These are phyloP conservation scores for Charaxes varanes DNA, from an alignment of 1,140 invertebrate species.

Conservation along the genomic window DNA sequence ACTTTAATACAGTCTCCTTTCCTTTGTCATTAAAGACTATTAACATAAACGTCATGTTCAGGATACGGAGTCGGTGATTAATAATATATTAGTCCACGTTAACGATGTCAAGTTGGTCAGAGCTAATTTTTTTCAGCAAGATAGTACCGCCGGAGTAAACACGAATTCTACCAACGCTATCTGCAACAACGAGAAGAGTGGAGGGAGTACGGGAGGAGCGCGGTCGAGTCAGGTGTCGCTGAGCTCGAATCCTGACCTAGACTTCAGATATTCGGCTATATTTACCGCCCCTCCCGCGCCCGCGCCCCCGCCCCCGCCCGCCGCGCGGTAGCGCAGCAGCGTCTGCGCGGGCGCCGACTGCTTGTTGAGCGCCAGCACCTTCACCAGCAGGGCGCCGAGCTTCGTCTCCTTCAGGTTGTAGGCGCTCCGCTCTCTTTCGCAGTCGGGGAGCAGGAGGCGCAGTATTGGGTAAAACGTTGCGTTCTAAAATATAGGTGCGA, in stretches of 20 bases:
- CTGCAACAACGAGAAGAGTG: conserved; percentile 37
- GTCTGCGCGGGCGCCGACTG: conserved; percentile 37
- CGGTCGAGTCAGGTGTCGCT: conserved; percentile 90
- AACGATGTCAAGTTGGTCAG: conserved; percentile 64
- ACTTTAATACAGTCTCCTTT: too few relatives aligned
- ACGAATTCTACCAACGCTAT: conserved; percentile 36
- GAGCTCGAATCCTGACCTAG: conserved; percentile 88
- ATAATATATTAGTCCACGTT: too few relatives aligned
- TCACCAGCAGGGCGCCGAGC: conserved; percentile 44
- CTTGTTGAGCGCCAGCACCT: conserved; percentile 42
- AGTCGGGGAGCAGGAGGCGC: conserved; percentile 44
- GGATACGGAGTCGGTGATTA: too few relatives aligned
- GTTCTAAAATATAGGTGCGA: conserved; percentile 32
- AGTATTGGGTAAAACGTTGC: conserved; percentile 44
- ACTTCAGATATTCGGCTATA: too few relatives aligned
- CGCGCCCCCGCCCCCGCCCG: too few relatives aligned
- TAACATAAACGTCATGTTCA: too few relatives aligned
- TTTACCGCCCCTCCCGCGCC: too few relatives aligned
- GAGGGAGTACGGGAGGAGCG: conserved; percentile 75
- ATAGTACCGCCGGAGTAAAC: conserved; percentile 53
- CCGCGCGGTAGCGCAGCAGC: conserved; percentile 39
- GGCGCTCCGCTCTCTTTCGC: conserved; percentile 46
- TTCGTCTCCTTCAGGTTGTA: conserved; percentile 55
- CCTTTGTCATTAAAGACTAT: too few relatives aligned
- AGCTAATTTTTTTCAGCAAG: conserved; percentile 70